Base-by-base conservation (phyloP, 2,113 vertebrate species). In the Gallinago undulata region DNA sequence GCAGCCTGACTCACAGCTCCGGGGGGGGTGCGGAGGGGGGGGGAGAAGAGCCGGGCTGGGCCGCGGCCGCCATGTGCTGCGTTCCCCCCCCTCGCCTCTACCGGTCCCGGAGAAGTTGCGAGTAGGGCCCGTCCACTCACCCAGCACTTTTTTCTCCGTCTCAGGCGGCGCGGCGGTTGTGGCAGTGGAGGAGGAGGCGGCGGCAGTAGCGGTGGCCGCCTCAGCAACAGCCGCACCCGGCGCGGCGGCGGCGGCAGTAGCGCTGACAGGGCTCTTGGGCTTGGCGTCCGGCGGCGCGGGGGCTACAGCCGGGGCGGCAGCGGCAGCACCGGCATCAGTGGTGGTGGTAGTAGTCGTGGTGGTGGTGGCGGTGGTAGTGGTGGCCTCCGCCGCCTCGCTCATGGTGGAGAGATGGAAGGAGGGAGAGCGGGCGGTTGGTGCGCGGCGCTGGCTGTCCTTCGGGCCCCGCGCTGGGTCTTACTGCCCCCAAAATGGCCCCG, bases 401-500 rank as follows among this genome's bases (percentile, higher is more conserved):
- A 98, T 98, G 93, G 83, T 96, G 93, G 81, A 89, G 72, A 94
- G 85, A 90, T 77, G 95, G 92, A 90, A 86, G 8, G 74, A 51
- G 74, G 41, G 86, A 37, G 77, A 45, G 41, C 41, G 41, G 84
- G 89, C 55, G 62, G 33, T 23, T 59, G 59, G 80, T 70, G 45
- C 55, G 25, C 55, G 30, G 85, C 39, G 69, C 72, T 31, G 6
- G 43, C 4, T 18, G 83, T 55, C 48, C 19, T 84, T 92, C 47
- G 4, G 51, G 83, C 43, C 88, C 94, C 91, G 91, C 97, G 90
- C 95, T 95, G 33, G 97, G 92, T 98, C 97, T 98, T 97, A 97
- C 98, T 97, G 95, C 96, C 98, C 98, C 95, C 59, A 98, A 98
- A 96, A 98, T 98, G 98, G 98, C 97, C 98, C 97, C 97, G 95